Evolutionary conservation across 2,113 vertebrate species (phyloP), one percentile per base, ranked within the genome.

Genomic region (Panurus biarmicus): DNA sequence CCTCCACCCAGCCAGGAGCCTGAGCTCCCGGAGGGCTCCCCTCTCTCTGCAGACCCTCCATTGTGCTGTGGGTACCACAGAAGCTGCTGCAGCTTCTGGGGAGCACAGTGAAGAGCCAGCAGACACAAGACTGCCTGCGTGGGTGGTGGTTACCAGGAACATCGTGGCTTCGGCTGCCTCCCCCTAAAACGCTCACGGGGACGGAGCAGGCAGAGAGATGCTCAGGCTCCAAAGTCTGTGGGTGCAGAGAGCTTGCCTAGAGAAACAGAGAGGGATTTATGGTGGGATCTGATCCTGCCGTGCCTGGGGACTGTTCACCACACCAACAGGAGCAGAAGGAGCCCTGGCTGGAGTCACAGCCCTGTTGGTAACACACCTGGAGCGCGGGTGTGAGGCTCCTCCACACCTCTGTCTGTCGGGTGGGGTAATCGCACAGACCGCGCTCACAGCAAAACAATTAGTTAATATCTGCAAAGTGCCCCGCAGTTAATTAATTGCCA

Each of bases 401-500:
- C 26, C 73, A 24, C 64, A 19, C 80, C 90, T 36, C 45, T 1
- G 17, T 3, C 91, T 38, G 1, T 0, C 16, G 65, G 47, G 38
- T 19, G 53, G 58, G 73, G 65, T 6, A n/a, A 91, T 19, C 1
- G 18, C 47, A 29, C 7, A 1, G 65, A 54, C 86, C 86, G 5
- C 0, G 45, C 84, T 79, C 35, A 0, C 24, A 80, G 71, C 66
- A 17, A 4, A 75, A 54, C 71, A 35, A 71, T 78, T 35, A 53
- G 58, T 70, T 89, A 61, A 51, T 72, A 83, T 70, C 44, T 62
- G 31, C 12, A 58, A 80, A 89, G 67, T 24, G 74, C 58, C 58
- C 67, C 4, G 66, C 7, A 93, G 51, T 85, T 95, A 87, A 94
- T 75, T 89, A 81, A 94, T 85, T 58, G 77, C 84, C 84, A 67